Conservation (phyloP, 2,888 invertebrate genomes). For the Oithona nana region DNA sequence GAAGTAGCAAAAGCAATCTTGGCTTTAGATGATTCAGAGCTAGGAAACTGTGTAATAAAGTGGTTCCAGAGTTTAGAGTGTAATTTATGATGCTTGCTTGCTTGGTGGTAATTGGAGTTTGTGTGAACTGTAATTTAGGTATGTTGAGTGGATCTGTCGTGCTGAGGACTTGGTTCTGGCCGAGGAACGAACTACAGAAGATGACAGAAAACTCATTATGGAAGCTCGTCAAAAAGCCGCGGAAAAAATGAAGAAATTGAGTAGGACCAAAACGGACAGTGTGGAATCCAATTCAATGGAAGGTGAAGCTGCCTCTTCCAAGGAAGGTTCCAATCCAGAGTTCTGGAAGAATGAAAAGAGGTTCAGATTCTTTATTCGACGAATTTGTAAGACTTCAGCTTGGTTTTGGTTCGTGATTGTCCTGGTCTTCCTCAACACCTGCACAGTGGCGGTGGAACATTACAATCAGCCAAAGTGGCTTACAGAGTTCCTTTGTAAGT, state of each 20-base stretch:
- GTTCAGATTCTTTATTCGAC: conserved; percentile 63
- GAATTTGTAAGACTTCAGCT: conserved; percentile 89
- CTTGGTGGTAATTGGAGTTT: neutral
- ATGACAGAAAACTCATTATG: conserved; percentile 59
- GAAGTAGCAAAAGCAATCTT: too few relatives aligned
- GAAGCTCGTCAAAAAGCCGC: conserved; percentile 85
- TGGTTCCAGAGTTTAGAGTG: too few relatives aligned
- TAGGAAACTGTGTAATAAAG: too few relatives aligned
- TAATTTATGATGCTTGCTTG: neutral
- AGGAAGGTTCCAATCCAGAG: neutral
- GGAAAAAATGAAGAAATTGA: conserved; percentile 81
- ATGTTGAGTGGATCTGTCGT: conserved; percentile 19
- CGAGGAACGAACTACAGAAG: conserved; percentile 37
- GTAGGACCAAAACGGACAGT: conserved; percentile 74
- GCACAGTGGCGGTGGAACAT: conserved; percentile 39
- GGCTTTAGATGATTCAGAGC: too few relatives aligned
- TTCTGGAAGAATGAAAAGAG: conserved; percentile 3
- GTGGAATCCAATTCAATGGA: conserved; percentile 86
- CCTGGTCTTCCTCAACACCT: conserved; percentile 44
- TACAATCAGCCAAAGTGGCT: conserved; percentile 37
- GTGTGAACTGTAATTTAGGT: conserved; percentile 44
- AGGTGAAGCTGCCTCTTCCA: conserved; percentile 30
- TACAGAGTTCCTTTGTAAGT: conserved; percentile 35
- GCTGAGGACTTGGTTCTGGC: conserved; percentile 37
- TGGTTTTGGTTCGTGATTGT: conserved; percentile 99